Evolutionary conservation across 1,140 invertebrate species (phyloP).

Genomic region (Camponotus pennsylvanicus): DNA sequence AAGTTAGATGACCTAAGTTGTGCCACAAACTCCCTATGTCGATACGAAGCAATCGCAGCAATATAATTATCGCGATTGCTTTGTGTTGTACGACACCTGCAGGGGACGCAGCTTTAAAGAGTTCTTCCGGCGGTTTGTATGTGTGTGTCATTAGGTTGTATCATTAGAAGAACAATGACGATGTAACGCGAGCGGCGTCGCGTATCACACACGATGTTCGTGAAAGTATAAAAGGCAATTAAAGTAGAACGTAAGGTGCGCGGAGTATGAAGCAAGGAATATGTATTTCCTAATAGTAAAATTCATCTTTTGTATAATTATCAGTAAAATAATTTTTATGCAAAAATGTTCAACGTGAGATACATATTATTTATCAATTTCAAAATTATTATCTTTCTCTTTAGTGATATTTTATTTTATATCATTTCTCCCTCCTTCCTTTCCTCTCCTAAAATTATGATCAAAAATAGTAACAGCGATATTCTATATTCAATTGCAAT

Average conservation of each 20-base stretch:
- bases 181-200: conserved; percentile 44
- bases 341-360: neutral
- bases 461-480: neutral
- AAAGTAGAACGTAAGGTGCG: conserved; percentile 39
- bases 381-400: neutral
- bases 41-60: neutral
- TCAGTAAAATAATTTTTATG: neutral
- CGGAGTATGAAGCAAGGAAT: conserved; percentile 3
- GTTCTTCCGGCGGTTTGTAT: conserved; percentile 28
- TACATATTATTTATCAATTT: neutral
- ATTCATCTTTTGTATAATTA: conserved; percentile 12
- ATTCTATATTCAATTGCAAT: neutral
- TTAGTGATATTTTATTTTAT: neutral
- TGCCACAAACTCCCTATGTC: neutral
- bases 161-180: conserved; percentile 51
- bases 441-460: neutral
- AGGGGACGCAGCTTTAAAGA: conserved; percentile 28
- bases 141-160: conserved; percentile 17
- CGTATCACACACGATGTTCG: conserved; percentile 38
- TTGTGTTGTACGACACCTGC: conserved; percentile 10
- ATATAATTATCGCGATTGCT: conserved; percentile 27
- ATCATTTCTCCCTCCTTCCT: neutral
- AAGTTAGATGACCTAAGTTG: conserved; percentile 10
- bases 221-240: conserved; percentile 41
- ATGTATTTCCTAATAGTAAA: conserved; percentile 25